Conservation (phyloP, 2,113 vertebrate species). For the Syrmaticus mikado region DNA sequence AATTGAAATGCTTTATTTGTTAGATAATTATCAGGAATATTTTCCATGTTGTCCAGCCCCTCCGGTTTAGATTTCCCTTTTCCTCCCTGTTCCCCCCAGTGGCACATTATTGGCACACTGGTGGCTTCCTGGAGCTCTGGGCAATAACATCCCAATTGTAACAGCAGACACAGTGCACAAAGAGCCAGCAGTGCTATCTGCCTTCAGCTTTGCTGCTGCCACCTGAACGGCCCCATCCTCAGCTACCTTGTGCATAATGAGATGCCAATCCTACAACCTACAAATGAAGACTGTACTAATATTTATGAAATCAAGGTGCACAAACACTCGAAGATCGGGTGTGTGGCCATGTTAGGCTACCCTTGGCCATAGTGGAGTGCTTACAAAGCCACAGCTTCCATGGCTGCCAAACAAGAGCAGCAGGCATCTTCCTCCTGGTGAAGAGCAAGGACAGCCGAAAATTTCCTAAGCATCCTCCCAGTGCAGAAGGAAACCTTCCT, state of each 20-base stretch:
- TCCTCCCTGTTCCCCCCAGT: background rate
- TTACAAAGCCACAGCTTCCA: background rate
- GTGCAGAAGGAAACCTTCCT: fast-evolving
- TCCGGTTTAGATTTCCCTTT: slow-evolving; percentile 27
- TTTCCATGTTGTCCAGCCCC: slow-evolving; percentile 18
- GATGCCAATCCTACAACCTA: background rate
- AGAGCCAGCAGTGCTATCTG: background rate
- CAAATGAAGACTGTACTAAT: fast-evolving
- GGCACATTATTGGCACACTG: background rate
- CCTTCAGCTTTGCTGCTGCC: background rate
- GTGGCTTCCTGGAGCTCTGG: background rate
- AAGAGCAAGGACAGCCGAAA: background rate
- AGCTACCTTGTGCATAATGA: fast-evolving
- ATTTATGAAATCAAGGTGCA: background rate
- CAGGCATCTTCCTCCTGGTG: fast-evolving
- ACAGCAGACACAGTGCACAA: background rate
- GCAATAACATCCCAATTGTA: background rate
- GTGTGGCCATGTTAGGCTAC: background rate
- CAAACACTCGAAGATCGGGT: background rate
- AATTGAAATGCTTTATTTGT: background rate
- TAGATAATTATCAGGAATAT: slow-evolving; percentile 7
- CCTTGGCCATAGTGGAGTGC: background rate
- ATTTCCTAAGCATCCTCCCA: background rate
- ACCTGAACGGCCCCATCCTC: background rate
- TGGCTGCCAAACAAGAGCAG: background rate